Percentiles rank a stretch among this genome's conserved stretches.
These are phyloP conservation scores for Drosophila guanche DNA, from an alignment of 1,140 invertebrate genomes.

Conservation along the genomic window DNA sequence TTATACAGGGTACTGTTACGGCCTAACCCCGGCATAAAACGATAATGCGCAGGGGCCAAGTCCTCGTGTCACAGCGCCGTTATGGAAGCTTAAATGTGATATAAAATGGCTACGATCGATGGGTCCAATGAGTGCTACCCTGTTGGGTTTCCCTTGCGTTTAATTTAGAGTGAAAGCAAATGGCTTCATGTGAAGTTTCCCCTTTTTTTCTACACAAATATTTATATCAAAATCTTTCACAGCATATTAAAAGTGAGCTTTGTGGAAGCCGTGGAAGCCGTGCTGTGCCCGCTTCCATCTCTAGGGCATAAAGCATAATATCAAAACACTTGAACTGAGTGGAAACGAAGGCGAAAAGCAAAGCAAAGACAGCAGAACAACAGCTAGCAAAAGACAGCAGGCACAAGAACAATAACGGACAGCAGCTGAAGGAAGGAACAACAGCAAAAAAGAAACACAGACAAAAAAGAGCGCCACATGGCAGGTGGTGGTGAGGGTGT, in stretches of 20 bases:
- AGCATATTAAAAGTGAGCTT: not conserved
- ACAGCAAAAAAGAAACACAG: constrained; percentile 8
- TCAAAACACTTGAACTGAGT: constrained; percentile 78
- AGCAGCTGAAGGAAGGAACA: not conserved
- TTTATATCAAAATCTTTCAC: too few species aligned
- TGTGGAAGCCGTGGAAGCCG: not conserved
- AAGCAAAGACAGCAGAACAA: constrained; percentile 61
- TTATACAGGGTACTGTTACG: constrained; percentile 3
- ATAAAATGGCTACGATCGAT: too few species aligned
- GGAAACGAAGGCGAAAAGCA: constrained; percentile 68
- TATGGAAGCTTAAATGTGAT: too few species aligned
- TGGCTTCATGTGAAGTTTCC: too few species aligned
- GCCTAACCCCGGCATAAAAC: not conserved
- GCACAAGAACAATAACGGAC: not conserved
- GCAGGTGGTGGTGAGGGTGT: constrained; percentile 42
- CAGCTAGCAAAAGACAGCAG: constrained; percentile 24
- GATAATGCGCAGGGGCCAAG: not conserved
- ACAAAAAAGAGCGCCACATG: constrained; percentile 39
- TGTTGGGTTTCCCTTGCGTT: too few species aligned
- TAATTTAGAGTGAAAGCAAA: too few species aligned
- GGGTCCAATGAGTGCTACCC: too few species aligned
- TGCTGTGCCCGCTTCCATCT: not conserved
- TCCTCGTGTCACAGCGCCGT: not conserved
- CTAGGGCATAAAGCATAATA: constrained; percentile 46
- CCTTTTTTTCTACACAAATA: not conserved